Conservation (phyloP, 30 jellyfish, hydroid and myxozoan genomes). For the Calvadosia cruxmelitensis region DNA sequence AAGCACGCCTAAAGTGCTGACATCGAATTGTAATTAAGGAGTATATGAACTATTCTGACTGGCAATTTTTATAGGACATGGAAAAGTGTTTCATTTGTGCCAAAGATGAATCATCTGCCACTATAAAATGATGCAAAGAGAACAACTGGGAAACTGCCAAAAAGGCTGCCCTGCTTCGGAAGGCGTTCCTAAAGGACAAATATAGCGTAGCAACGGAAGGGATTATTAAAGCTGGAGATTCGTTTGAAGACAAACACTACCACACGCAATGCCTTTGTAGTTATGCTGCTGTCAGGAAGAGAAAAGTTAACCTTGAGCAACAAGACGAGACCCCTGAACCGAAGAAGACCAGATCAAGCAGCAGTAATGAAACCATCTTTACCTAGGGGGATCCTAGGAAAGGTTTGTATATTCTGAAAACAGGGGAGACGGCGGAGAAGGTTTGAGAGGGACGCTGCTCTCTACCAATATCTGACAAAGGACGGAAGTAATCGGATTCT, state of each 20-base stretch:
- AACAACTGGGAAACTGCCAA: not conserved
- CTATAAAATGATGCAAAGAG: too few relatives aligned
- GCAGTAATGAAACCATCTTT: not conserved
- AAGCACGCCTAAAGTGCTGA: too few relatives aligned
- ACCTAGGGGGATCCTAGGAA: not conserved
- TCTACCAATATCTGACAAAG: not conserved
- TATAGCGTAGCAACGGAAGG: not conserved
- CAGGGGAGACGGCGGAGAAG: not conserved
- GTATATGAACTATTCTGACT: too few relatives aligned
- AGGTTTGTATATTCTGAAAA: not conserved
- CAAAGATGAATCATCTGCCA: too few relatives aligned
- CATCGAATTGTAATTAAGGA: too few relatives aligned
- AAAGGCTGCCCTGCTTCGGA: not conserved
- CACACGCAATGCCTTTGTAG: not conserved
- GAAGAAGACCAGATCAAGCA: not conserved
- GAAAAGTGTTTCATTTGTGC: too few relatives aligned
- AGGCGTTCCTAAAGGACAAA: not conserved
- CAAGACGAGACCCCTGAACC: not conserved
- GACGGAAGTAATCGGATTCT: not conserved
- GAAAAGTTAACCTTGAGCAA: too few relatives aligned
- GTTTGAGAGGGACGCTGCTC: not conserved
- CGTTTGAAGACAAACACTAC: not conserved
- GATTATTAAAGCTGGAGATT: not conserved
- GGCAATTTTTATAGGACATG: too few relatives aligned
- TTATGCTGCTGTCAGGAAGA: not conserved